These are phyloP conservation scores for Ophion ventricosus DNA, from an alignment of 2,888 invertebrate genomes.

Conservation along the genomic window DNA sequence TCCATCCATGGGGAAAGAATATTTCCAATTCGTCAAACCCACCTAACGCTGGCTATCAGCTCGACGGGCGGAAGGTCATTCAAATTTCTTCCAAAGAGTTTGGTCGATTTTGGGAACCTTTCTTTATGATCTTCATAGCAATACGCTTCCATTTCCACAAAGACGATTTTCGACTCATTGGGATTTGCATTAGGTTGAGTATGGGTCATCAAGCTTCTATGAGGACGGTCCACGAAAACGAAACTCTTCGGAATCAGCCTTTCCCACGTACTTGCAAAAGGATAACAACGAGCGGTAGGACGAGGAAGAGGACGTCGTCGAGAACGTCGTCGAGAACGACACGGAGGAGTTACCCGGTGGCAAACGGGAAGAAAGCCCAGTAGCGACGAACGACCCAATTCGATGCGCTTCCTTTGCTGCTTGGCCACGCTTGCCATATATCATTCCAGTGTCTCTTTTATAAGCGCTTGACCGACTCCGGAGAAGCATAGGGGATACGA, in stretches of 20 bases:
- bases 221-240: background rate
- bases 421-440: constrained; percentile 59
- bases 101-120: no score
- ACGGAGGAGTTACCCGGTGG: constrained; percentile 39
- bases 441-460: constrained; percentile 66
- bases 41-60: no score
- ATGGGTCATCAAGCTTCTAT: background rate
- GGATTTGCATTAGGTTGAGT: background rate
- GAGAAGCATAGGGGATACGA: constrained; percentile 56
- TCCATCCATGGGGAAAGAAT: no score
- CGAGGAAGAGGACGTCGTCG: constrained; percentile 19
- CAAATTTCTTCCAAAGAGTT: no score
- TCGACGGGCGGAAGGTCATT: no score
- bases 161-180: background rate
- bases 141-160: background rate
- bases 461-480: constrained; percentile 67
- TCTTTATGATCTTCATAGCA: no score
- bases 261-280: constrained; percentile 10
- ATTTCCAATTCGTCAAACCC: no score
- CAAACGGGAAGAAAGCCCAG: constrained; percentile 46
- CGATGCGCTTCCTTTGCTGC: constrained; percentile 62
- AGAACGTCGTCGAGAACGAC: constrained; percentile 10
- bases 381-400: constrained; percentile 62
- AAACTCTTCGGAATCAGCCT: background rate
- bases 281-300: constrained; percentile 20